Base-by-base conservation (phyloP, 2,113 vertebrate species). In the Zingel zingel region DNA sequence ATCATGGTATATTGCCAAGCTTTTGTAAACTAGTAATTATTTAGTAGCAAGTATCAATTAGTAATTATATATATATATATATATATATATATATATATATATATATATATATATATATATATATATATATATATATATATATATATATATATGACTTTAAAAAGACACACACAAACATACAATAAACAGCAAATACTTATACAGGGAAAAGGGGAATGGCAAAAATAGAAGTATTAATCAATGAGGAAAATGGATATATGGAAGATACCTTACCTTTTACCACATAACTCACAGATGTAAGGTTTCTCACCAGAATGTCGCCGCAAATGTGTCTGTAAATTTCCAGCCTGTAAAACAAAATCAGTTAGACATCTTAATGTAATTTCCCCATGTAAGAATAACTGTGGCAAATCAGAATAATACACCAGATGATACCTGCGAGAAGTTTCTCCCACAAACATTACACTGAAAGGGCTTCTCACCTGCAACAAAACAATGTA, bases 381-480 rank as follows among this genome's bases (percentile, higher is more conserved):
- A 39, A 53, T 36, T 3, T 56, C 4, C 18, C 14, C 27, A 54
- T n/a, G 0, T 25, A 12, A 71, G 2, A 63, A 25, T 15, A 50
- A 47, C 16, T 30, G 2, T 36, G 19, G 8, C 2, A 45, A 61
- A 72, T 65, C 3, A 2, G 11, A 82, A 59, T 3, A 45, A 43
- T 13, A 50, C 23, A 73, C 23, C 25, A 43, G 16, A 74, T 88
- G 90, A 91, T 95, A 99, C 98, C 97, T 99, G 98, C 90, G 98
- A 99, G 93, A 99, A 99, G 93, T 97, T 96, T 94, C 97, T 99
- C 77, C 98, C 98, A 95, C 98, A 99, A 86, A 99, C 94, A 89
- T 96, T 99, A 95, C 98, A 99, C 93, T 98, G 97, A 94, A 99
- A 99, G 81, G 98, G 98, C 94, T 99, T 99, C 94, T 99, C 98